Evolutionary conservation across 2,113 vertebrate genomes (phyloP).

Genomic region (Lathamus discolor): DNA sequence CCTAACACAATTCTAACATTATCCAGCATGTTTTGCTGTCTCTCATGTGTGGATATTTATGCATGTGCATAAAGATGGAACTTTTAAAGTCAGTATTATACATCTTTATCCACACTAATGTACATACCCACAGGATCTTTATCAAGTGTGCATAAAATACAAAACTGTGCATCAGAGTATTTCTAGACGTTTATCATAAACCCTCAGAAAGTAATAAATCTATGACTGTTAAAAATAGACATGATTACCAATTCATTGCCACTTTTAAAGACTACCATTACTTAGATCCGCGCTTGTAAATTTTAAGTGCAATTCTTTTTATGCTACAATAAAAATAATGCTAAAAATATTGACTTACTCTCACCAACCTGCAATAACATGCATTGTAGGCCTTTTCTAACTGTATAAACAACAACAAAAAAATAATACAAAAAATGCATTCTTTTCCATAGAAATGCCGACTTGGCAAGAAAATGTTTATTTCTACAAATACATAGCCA

Average conservation of each 20-base stretch:
- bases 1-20: not conserved
- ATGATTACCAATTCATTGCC: not conserved
- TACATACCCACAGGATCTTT: not conserved
- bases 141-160: not conserved
- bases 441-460: not conserved
- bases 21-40: not conserved
- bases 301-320: not conserved
- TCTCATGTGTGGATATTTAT: not conserved
- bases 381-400: not conserved
- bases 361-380: not conserved
- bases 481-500: not conserved
- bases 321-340: not conserved
- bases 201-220: not conserved
- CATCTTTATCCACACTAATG: not conserved
- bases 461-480: not conserved
- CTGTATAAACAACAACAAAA: not conserved
- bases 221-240: not conserved
- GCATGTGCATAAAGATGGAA: not conserved
- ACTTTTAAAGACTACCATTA: not conserved
- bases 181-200: not conserved
- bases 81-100: not conserved
- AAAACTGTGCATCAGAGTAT: not conserved
- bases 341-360: not conserved
- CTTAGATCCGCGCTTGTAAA: not conserved
- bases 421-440: not conserved